phyloP scores from a whole-genome alignment of 2,888 invertebrate species.

The Villa cingulata region DNA sequence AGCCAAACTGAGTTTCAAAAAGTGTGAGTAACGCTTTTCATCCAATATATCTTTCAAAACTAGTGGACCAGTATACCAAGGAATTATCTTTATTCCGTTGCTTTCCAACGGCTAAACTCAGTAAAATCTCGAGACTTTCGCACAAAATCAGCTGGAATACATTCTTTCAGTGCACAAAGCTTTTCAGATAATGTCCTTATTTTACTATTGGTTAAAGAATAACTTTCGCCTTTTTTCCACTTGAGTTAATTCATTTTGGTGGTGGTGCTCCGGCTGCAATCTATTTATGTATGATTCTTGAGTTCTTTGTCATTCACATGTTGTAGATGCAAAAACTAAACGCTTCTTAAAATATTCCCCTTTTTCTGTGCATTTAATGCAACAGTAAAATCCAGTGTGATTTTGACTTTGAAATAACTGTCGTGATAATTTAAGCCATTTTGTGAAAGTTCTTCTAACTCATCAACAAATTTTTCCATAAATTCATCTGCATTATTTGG shows the following conservation, averaged over 20 bases:
- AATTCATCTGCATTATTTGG: conserved; percentile 8
- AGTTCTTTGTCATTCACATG: background rate
- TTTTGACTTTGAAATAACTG: conserved; percentile 6
- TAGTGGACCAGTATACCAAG: background rate
- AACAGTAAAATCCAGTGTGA: background rate
- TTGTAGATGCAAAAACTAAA: background rate
- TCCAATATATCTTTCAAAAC: background rate
- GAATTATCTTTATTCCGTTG: background rate
- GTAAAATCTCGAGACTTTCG: background rate
- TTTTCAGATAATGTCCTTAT: background rate
- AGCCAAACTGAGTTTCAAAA: background rate
- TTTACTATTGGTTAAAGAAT: background rate
- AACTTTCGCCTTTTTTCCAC: background rate
- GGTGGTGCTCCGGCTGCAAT: background rate
- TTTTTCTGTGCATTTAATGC: background rate
- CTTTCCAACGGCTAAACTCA: background rate
- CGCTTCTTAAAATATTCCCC: no score
- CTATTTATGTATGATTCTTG: background rate
- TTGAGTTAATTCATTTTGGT: background rate
- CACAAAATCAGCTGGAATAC: background rate
- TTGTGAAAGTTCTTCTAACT: conserved; percentile 6
- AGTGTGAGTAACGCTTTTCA: background rate
- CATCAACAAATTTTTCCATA: conserved; percentile 7
- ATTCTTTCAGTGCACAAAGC: background rate
- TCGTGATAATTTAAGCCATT: background rate